phyloP scores from a whole-genome alignment of 2,888 invertebrate genomes.

The Chymomyza procnemis region DNA sequence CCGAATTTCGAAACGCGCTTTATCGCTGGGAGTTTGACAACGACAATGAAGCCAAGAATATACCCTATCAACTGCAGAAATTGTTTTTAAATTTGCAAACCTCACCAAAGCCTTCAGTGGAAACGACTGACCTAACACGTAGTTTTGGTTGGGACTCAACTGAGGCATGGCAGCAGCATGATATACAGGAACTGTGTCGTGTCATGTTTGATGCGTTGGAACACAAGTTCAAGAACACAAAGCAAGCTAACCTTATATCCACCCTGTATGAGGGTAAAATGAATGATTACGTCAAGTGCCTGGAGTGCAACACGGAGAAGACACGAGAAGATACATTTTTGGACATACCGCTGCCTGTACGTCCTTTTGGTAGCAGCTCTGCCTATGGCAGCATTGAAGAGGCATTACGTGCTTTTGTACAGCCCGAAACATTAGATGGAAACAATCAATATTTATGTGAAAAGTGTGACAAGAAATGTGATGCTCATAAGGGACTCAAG shows the following conservation, averaged over 20 bases:
- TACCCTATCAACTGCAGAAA: slow-evolving; percentile 91
- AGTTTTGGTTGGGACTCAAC: slow-evolving; percentile 95
- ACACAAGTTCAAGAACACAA: slow-evolving; percentile 89
- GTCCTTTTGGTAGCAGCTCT: slow-evolving; percentile 87
- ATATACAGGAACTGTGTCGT: slow-evolving; percentile 92
- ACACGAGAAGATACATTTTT: slow-evolving; percentile 89
- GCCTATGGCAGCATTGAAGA: slow-evolving; percentile 91
- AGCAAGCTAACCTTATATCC: slow-evolving; percentile 89
- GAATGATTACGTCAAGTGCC: slow-evolving; percentile 93
- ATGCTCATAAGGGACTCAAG: slow-evolving; percentile 93
- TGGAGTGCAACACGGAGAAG: slow-evolving; percentile 90
- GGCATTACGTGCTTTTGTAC: slow-evolving; percentile 89
- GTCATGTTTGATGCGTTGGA: slow-evolving; percentile 95
- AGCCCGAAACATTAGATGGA: slow-evolving; percentile 89
- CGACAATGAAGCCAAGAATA: slow-evolving; percentile 84
- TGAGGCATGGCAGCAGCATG: slow-evolving; percentile 95
- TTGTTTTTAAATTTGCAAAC: slow-evolving; percentile 92
- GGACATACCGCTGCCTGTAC: slow-evolving; percentile 91
- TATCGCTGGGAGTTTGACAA: slow-evolving; percentile 90
- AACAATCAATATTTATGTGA: slow-evolving; percentile 93
- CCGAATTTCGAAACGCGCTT: slow-evolving; percentile 92
- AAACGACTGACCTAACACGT: slow-evolving; percentile 90
- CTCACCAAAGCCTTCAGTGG: slow-evolving; percentile 87
- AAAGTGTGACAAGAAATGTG: slow-evolving; percentile 90
- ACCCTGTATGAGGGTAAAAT: slow-evolving; percentile 87